Evolutionary conservation across 35 echinoderm and acorn worm species (phyloP).

Genomic region (Lytechinus pictus): DNA sequence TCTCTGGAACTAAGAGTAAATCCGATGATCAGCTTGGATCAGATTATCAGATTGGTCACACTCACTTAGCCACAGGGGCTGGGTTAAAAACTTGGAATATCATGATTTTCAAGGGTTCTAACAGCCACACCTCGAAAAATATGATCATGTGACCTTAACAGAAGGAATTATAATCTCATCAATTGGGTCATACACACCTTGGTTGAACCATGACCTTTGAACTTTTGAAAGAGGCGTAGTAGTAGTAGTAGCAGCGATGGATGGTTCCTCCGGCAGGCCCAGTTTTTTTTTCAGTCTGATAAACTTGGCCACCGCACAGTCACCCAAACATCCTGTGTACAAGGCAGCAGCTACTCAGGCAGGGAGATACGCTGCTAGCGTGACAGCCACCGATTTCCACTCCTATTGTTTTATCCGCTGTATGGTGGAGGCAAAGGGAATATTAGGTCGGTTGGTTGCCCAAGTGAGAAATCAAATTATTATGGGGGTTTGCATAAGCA

Average conservation of each 20-base stretch:
- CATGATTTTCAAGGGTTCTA: background rate
- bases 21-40: background rate
- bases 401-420: background rate
- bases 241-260: background rate
- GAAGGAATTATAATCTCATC: background rate
- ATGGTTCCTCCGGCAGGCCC: background rate
- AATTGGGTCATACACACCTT: constrained; percentile 2
- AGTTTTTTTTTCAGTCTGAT: background rate
- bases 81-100: background rate
- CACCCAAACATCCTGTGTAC: background rate
- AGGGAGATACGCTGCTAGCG: background rate
- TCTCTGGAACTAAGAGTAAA: too few species aligned
- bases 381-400: background rate
- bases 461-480: constrained; percentile 13
- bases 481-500: background rate
- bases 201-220: background rate
- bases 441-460: background rate
- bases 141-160: background rate
- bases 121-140: background rate
- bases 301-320: constrained; percentile 7
- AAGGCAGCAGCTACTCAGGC: background rate
- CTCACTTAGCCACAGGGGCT: background rate
- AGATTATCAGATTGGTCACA: background rate
- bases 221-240: background rate
- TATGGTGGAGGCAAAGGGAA: background rate